Conservation (phyloP, 1,140 invertebrate species). For the Calliphora vicina region DNA sequence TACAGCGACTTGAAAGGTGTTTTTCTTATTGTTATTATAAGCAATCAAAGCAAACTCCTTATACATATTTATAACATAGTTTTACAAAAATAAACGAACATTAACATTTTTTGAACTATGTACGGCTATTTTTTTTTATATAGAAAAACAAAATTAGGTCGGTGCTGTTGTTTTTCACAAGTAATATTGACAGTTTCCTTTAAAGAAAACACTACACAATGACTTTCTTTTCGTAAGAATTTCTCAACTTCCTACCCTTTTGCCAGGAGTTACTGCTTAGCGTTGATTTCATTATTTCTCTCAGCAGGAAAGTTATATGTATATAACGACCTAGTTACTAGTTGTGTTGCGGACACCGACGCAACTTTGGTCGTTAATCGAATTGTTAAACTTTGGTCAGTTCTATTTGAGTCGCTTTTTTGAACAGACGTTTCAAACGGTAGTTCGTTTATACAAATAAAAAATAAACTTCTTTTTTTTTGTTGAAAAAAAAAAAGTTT, state of each 20-base stretch:
- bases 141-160: background rate
- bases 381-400: conserved; percentile 37
- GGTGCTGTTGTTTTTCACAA: background rate
- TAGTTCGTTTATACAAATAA: background rate
- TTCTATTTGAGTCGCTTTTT: conserved; percentile 36
- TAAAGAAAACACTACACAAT: background rate
- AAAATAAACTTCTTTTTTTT: background rate
- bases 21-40: background rate
- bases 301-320: background rate
- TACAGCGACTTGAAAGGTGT: background rate
- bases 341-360: conserved; percentile 28
- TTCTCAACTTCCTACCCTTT: background rate
- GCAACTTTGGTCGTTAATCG: conserved; percentile 35
- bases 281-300: background rate
- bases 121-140: background rate
- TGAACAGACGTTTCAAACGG: conserved; percentile 29
- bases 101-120: background rate
- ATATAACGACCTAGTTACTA: conserved; percentile 16
- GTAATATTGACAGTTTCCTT: conserved; percentile 3
- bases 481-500: background rate
- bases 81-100: background rate
- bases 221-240: background rate
- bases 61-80: background rate
- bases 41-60: background rate
- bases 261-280: background rate